Evolutionary conservation across 2,797 vertebrate species (phyloP).

Genomic region (Odontamblyopus rebecca): DNA sequence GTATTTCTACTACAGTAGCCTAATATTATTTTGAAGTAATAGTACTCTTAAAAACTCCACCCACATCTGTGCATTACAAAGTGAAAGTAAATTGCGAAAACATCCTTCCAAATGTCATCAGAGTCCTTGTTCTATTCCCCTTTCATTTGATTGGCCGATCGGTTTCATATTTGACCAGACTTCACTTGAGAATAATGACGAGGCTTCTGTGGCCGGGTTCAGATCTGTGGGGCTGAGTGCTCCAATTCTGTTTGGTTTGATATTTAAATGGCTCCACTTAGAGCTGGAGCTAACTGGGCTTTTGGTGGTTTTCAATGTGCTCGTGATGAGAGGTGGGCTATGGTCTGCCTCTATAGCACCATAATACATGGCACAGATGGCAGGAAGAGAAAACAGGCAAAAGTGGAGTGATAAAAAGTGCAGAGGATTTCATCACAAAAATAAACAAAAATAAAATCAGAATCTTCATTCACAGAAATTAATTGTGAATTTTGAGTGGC

Average conservation of each 20-base stretch:
- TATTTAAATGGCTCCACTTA: background rate
- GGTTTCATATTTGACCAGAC: constrained; percentile 18
- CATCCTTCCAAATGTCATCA: background rate
- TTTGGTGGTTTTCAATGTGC: constrained; percentile 22
- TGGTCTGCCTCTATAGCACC: constrained; percentile 40
- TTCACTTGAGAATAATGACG: constrained; percentile 10
- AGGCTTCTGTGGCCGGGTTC: constrained; percentile 12
- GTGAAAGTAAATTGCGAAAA: no score
- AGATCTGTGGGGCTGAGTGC: constrained; percentile 25
- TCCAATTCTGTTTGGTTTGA: constrained; percentile 46
- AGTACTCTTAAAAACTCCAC: no score
- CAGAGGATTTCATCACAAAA: background rate
- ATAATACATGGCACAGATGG: constrained; percentile 8
- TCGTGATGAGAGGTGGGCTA: constrained; percentile 23
- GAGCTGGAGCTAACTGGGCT: background rate
- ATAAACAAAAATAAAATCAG: background rate
- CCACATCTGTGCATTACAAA: no score
- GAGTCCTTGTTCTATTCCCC: constrained; percentile 23
- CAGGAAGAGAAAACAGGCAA: constrained; percentile 8
- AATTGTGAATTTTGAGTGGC: no score
- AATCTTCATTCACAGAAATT: background rate
- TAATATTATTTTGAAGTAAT: no score
- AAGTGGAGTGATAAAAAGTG: constrained; percentile 20
- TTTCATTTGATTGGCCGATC: constrained; percentile 19
- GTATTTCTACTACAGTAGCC: no score